Evolutionary conservation across 2,113 vertebrate genomes (phyloP), one percentile per base, ranked within the genome.

Genomic region (Oxyruncus cristatus): DNA sequence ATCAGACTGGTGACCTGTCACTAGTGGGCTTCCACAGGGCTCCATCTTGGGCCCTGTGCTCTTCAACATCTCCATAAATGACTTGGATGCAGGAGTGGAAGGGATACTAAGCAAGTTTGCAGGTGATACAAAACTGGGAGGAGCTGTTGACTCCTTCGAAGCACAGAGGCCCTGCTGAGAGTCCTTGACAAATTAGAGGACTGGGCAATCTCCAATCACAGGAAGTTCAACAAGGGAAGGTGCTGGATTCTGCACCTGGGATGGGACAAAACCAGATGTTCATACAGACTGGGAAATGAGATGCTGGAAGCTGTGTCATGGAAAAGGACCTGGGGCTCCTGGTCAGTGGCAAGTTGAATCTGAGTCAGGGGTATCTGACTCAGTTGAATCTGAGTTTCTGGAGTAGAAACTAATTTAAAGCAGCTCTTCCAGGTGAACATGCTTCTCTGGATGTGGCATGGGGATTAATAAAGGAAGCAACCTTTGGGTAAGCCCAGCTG

Each of bases 331-430:
- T 8, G 2, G 0, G 11, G 7, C 3, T 44, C 33, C 21, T 56
- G 14, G 17, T 9, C 0, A 0, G 2, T 22, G 27, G 14, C 13
- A 63, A 33, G 9, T 2, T 46, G 22, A 62, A 33, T 9, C 3
- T 1, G 11, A 37, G 21, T 3, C 47, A n/a, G n/a, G n/a, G n/a
- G n/a, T n/a, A 33, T 9, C 3, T 1, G 11, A 37, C 16, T 3
- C 47, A 33, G 9, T 2, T 46, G 22, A 62, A 33, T 9, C 3
- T 1, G 11, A 37, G 21, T 3, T 39, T n/a, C n/a, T n/a, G n/a
- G n/a, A 68, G 32, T 5, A 35, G 62, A 88, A 80, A 37, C 11
- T 15, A 23, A 26, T 73, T 49, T 44, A 80, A 35, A 76, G 53
- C 35, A 59, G 2, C 24, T 55, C 11, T 49, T 80, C 16, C 17